Conservation (phyloP, 2,113 vertebrate species). For the Sander vitreus region DNA sequence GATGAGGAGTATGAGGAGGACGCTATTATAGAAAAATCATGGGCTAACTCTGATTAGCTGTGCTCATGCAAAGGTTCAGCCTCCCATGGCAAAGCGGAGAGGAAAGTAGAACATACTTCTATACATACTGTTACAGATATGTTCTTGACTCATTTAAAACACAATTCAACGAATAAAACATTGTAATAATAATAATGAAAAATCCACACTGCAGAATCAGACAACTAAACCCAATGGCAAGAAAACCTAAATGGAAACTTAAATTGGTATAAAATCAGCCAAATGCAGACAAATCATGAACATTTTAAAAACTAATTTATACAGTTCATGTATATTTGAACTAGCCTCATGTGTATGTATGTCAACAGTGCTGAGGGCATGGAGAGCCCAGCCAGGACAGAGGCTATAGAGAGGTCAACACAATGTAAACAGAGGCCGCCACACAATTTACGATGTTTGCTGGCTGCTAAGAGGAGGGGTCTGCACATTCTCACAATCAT, state of each 20-base stretch:
- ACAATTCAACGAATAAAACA: neutral
- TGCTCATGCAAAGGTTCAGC: neutral
- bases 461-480: conserved; percentile 77
- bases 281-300: neutral
- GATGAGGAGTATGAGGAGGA: neutral
- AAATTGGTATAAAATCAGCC: conserved; percentile 12
- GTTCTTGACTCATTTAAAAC: neutral
- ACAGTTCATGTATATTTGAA: conserved; percentile 21
- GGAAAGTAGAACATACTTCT: neutral
- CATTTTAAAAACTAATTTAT: neutral
- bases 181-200: neutral
- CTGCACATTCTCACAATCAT: conserved; percentile 84
- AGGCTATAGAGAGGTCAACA: conserved; percentile 73
- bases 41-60: neutral
- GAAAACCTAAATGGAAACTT: conserved; percentile 12
- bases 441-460: conserved; percentile 83
- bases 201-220: neutral
- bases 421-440: conserved; percentile 78
- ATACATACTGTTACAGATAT: neutral
- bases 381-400: conserved; percentile 60
- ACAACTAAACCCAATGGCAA: neutral
- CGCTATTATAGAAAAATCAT: neutral
- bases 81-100: neutral
- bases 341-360: conserved; percentile 45
- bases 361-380: conserved; percentile 63